A percentile compares a stretch with the other conserved stretches of the same genome.
These are phyloP conservation scores for Agriopis aurantiaria DNA, from an alignment of 2,888 invertebrate genomes.

Conservation along the genomic window DNA sequence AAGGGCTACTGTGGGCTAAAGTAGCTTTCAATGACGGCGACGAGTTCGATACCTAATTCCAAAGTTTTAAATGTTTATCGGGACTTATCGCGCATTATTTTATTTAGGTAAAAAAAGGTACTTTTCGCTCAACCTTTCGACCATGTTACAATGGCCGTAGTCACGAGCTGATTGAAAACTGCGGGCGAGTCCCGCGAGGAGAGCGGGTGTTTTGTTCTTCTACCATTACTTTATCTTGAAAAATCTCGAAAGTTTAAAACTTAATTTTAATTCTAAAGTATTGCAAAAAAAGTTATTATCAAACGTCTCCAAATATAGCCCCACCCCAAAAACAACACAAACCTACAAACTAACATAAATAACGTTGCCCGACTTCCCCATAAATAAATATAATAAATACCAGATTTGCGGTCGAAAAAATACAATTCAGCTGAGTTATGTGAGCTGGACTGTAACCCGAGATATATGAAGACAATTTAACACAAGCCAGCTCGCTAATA, in stretches of 20 bases:
- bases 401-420: constrained; percentile 32
- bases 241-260: too few relatives aligned
- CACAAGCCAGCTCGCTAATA: constrained; percentile 54
- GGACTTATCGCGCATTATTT: too few relatives aligned
- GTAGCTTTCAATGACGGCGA: neutral
- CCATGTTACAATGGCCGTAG: too few relatives aligned
- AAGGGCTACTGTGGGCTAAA: neutral
- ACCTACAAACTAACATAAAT: constrained; percentile 19
- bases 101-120: too few relatives aligned
- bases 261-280: neutral
- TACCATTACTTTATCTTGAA: too few relatives aligned
- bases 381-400: constrained; percentile 52
- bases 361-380: constrained; percentile 26
- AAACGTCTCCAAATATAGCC: neutral
- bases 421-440: constrained; percentile 54
- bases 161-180: too few relatives aligned
- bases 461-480: constrained; percentile 64
- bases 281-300: neutral
- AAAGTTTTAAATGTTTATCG: neutral
- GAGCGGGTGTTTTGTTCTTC: too few relatives aligned
- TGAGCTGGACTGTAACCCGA: constrained; percentile 42
- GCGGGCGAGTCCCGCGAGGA: too few relatives aligned
- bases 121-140: too few relatives aligned
- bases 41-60: neutral
- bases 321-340: constrained; percentile 31